Percentiles rank a stretch among this genome's conserved stretches.
phyloP scores from a whole-genome alignment of 2,797 vertebrate species.

The Fringilla coelebs region DNA sequence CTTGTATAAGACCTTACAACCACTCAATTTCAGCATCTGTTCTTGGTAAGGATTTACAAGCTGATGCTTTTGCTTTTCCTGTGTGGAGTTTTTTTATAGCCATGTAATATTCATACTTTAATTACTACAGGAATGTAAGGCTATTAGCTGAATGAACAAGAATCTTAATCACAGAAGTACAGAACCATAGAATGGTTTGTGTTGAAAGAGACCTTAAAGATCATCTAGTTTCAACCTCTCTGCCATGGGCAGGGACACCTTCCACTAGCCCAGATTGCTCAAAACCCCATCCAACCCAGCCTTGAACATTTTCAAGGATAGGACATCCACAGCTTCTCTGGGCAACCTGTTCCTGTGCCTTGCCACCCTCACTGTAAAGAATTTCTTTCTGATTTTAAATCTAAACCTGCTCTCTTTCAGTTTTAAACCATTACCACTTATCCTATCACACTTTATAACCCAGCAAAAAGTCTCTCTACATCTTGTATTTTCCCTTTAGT shows the following conservation, averaged over 20 bases:
- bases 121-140: not conserved
- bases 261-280: not conserved
- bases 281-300: not conserved
- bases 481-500: not conserved
- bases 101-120: not conserved
- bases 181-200: not conserved
- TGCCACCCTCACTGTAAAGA: rapidly evolving
- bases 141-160: not conserved
- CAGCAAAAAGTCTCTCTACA: not conserved
- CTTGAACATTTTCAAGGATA: not conserved
- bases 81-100: not conserved
- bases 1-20: not conserved
- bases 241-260: not conserved
- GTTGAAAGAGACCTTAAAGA: not conserved
- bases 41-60: not conserved
- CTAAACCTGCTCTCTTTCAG: not conserved
- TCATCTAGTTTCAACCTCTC: not conserved
- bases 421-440: not conserved
- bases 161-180: not conserved
- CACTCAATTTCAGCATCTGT: not conserved
- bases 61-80: not conserved
- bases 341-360: not conserved
- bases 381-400: not conserved
- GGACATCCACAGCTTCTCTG: not conserved
- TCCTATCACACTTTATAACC: not conserved